Base-by-base conservation (phyloP, 37 sponge, comb jelly and placozoan genomes). In the Halisarca cf. caerulea region DNA sequence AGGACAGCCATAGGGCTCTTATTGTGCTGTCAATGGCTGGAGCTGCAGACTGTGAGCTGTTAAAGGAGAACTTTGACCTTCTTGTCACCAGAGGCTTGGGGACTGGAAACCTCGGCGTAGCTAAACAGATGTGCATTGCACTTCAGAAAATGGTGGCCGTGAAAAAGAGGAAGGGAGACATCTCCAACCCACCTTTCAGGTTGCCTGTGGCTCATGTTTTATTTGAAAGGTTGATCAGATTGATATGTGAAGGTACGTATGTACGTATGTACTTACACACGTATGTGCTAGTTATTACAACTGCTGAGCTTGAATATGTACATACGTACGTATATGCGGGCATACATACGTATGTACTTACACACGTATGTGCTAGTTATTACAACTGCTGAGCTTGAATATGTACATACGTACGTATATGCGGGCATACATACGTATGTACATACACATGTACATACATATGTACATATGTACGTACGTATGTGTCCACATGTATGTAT, bases 21-120 rank as follows among this genome's bases (percentile, higher is more conserved):
- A 45, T 83, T 33, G 20, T 91, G 17, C 85, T 91, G 15, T 47
- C 85, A 38, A 91, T 91, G 92, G 58, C 75, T 35, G 86, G 59
- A 0, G 25, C 58, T 21, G 85, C 75, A 0, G 81, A 87, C 15
- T 36, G n/a, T 7, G 83, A 47, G 0, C 30, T 85, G 28, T 39
- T 89, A 25, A 66, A 43, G 14, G 17, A 32, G 64, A 89, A 92
- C 55, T 28, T 92, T 30, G 58, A 47, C 20, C n/a, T 85, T 8
- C 30, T 89, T 15, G 69, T 89, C 1, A 21, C 75, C 21, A 17
- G 36, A 32, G 89, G 89, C 0, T 51, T 88, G 21, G 24, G 43
- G 27, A 35, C 33, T 37, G 47, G 40, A 79, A 86, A 89, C 85
- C 84, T 92, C 14, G 21, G 64, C 2, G 59, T 87, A 53, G 93